These are phyloP conservation scores for Centropus unirufus DNA, from an alignment of 2,113 vertebrate species.

Conservation along the genomic window DNA sequence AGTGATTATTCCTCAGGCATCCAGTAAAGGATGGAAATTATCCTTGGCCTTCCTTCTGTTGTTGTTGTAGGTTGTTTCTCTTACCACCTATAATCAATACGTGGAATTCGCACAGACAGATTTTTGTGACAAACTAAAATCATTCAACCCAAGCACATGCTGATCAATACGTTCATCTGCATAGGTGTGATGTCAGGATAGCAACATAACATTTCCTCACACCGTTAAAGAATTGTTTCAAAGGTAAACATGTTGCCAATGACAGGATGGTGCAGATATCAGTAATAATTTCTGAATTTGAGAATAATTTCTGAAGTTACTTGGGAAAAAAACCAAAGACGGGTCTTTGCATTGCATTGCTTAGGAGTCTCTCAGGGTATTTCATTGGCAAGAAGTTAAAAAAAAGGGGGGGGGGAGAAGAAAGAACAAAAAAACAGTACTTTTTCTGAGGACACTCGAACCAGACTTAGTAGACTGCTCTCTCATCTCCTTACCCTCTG, in stretches of 20 bases:
- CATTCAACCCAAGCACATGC: too few species aligned
- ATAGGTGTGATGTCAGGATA: neutral
- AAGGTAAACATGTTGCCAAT: neutral
- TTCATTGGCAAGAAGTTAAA: rapidly evolving
- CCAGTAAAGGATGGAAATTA: too few species aligned
- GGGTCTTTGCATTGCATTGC: neutral
- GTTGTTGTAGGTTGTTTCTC: neutral
- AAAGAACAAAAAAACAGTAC: neutral
- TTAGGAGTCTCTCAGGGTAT: neutral
- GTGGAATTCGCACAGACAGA: neutral
- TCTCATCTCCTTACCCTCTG: rapidly evolving
- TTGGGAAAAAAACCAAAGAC: neutral
- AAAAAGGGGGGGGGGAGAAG: too few species aligned
- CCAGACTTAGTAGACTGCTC: neutral
- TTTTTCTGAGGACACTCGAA: neutral
- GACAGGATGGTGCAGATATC: neutral
- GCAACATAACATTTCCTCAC: neutral
- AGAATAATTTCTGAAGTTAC: neutral
- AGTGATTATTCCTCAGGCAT: too few species aligned
- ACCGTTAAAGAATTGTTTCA: neutral
- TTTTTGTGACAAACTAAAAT: neutral
- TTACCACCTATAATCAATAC: neutral
- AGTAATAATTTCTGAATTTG: neutral
- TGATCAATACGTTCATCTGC: neutral
- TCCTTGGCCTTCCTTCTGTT: too few species aligned